Evolutionary conservation across 2,888 invertebrate species (phyloP), one percentile per base, ranked within the genome.

Genomic region (Epinotia demarniana): DNA sequence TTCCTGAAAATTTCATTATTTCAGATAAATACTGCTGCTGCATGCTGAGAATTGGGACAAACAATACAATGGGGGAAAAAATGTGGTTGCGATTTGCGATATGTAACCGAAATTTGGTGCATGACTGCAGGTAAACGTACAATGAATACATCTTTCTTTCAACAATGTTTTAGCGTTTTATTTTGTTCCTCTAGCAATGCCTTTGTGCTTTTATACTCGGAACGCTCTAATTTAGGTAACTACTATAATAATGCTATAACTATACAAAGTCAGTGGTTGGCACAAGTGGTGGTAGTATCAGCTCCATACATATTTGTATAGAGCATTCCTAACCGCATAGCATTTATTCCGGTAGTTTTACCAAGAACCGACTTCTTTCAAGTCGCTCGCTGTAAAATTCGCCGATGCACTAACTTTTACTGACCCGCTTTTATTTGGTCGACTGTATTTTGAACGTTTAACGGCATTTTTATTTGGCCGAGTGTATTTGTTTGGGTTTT

Each of bases 331-430:
- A 87, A 86, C 83, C 82, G 80, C 83, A 76, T 84, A 86, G 85
- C 88, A 90, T 91, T 89, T 91, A 92, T 92, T 90, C 90, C 90
- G 88, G 90, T 89, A 89, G 88, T 89, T 88, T 89, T 91, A 90
- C 90, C 85, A 86, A 84, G 90, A 89, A 89, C 85, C 27, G 27
- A 77, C 66, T 67, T 72, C 69, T 71, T 72, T 68, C 46, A 46
- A 55, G 68, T n/a, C 69, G 57, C 27, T 19, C 58, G 68, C 53
- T 61, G 72, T 68, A 61, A 71, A 75, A 75, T 71, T 71, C 66
- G 73, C 68, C 67, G 46, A 68, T 74, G 63, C 57, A 70, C 69
- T 39, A n/a, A 75, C 72, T 33, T 72, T 72, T 61, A 67, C 67
- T 67, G 61, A 73, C 81, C 84, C 84, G 85, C 84, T 85, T 85